These are phyloP conservation scores for Syritta pipiens DNA, from an alignment of 2,888 invertebrate genomes.

Conservation along the genomic window DNA sequence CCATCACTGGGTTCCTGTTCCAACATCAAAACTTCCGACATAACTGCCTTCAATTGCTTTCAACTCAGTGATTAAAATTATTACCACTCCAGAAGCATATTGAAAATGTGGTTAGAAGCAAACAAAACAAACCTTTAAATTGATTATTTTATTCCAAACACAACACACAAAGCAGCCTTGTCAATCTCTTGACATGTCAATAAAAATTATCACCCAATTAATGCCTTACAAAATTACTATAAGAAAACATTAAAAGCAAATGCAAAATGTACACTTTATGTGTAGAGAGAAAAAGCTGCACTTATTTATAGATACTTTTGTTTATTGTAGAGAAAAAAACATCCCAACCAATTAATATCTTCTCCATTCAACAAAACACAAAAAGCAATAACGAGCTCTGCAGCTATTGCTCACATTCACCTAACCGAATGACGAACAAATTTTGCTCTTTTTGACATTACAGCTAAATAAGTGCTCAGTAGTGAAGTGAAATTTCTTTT, in stretches of 20 bases:
- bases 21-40: constrained; percentile 45
- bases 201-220: constrained; percentile 33
- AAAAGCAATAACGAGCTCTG: constrained; percentile 19
- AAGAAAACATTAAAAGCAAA: constrained; percentile 12
- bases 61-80: constrained; percentile 21
- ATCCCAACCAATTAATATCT: constrained; percentile 22
- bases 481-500: too few species aligned
- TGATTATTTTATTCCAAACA: constrained; percentile 50
- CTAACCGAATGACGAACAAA: background rate
- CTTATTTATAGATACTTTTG: constrained; percentile 62
- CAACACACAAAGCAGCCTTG: constrained; percentile 49
- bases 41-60: background rate
- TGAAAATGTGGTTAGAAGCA: constrained; percentile 2
- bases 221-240: background rate
- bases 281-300: background rate
- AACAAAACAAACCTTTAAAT: constrained; percentile 38
- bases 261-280: constrained; percentile 23
- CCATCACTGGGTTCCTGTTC: constrained; percentile 32
- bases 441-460: constrained; percentile 10
- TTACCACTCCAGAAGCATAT: constrained; percentile 27
- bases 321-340: constrained; percentile 53
- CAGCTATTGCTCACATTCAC: background rate
- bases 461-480: constrained; percentile 4
- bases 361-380: constrained; percentile 53
- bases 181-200: constrained; percentile 54